Evolutionary conservation across 2,888 invertebrate species (phyloP), one percentile per base, ranked within the genome.

Genomic region (Lampropteryx suffumata): DNA sequence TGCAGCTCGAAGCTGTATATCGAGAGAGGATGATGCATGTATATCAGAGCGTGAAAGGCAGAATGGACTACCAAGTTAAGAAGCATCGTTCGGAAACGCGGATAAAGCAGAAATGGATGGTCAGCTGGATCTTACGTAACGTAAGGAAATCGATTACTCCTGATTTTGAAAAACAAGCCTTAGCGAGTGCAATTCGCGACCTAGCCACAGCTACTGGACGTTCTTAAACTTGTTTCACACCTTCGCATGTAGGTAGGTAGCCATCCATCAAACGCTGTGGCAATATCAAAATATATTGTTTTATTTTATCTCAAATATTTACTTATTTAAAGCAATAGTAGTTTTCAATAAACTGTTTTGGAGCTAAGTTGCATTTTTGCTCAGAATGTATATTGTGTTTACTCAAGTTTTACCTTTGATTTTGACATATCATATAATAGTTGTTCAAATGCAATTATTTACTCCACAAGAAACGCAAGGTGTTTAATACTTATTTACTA

Each of bases 1-100:
- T 99, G 71, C 99, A 99, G 82, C 84, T 99, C 50, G 99, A 99
- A 91, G 96, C 97, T 36, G 93, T 92, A n/a, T 99, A 97, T 89
- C 91, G 95, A 21, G 91, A 93, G 54, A 85, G 94, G 48, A 65
- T 91, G 34, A 84, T 91, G 80, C 65, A 76, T 7, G 92, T 92
- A 0, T 91, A 92, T 63, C 67, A 64, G 10, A 82, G 82, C 55
- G 94, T 96, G 0, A 96, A 94, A 81, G 93, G 92, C 55, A 93
- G 96, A 13, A 90, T 97, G 84, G 98, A 99, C 75, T 99, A 97
- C 79, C 97, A 99, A 80, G 91, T 96, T 3, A 97, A 97, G 75
- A 92, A 93, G 59, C 92, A 95, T 67, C 93, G 92, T 64, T 91
- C 95, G 21, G 94, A 95, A 74, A 92, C 94, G 35, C 94, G 95